Evolutionary conservation across 2,797 vertebrate species (phyloP).

Genomic region (Ptychobarbus kaznakovi): DNA sequence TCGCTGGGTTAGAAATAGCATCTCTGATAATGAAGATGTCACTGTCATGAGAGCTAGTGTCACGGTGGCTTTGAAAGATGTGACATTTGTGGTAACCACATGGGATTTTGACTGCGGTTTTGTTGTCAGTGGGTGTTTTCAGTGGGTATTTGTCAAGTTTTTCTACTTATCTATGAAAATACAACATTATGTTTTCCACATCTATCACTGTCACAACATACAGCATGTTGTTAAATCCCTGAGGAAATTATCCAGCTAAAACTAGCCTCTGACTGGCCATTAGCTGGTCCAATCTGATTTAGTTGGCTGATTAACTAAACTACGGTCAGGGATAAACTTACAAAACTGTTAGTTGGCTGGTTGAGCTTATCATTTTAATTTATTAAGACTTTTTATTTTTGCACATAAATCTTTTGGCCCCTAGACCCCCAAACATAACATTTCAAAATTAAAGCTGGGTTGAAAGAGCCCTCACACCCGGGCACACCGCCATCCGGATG

Average conservation of each 20-base stretch:
- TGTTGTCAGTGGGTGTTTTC: slow-evolving; percentile 16
- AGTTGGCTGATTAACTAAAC: background rate
- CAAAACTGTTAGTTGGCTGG: no score
- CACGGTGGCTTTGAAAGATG: background rate
- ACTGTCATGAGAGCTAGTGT: slow-evolving; percentile 3
- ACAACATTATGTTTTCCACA: background rate
- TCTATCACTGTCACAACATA: background rate
- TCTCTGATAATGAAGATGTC: slow-evolving; percentile 7
- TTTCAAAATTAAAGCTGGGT: background rate
- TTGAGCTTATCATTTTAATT: no score
- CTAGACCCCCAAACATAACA: background rate
- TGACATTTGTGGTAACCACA: slow-evolving; percentile 6
- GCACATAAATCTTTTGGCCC: background rate
- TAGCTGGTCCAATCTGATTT: background rate
- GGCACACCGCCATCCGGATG: no score
- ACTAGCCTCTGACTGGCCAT: background rate
- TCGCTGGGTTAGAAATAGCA: background rate
- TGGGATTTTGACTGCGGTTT: background rate
- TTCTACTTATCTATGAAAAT: background rate
- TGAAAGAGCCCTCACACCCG: background rate
- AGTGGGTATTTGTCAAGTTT: background rate
- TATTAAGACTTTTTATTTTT: background rate
- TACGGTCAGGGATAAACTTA: background rate
- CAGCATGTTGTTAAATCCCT: background rate
- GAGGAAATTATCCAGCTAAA: background rate